phyloP scores from a whole-genome alignment of 2,888 invertebrate genomes.

The Galeopsomyia nigrocyanea region DNA sequence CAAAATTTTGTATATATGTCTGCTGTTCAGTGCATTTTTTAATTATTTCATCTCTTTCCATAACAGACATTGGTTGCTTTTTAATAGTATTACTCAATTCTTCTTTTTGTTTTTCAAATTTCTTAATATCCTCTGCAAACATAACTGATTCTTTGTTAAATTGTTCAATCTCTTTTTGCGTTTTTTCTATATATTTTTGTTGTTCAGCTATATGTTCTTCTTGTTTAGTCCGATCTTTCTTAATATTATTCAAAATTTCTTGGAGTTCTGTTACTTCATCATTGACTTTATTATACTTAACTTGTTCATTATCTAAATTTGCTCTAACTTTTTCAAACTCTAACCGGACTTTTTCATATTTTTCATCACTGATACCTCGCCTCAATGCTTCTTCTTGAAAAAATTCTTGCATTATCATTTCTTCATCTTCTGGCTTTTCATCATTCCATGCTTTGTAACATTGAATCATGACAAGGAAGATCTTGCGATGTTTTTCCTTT shows the following conservation, averaged over 20 bases:
- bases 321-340: slow-evolving; percentile 50
- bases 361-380: slow-evolving; percentile 54
- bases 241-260: slow-evolving; percentile 47
- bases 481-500: slow-evolving; percentile 47
- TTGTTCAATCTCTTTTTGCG: slow-evolving; percentile 51
- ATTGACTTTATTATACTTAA: slow-evolving; percentile 46
- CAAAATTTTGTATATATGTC: slow-evolving; percentile 55
- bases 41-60: slow-evolving; percentile 57
- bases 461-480: slow-evolving; percentile 55
- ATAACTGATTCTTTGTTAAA: slow-evolving; percentile 47
- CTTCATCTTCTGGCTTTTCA: slow-evolving; percentile 58
- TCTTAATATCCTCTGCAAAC: slow-evolving; percentile 50
- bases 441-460: slow-evolving; percentile 62
- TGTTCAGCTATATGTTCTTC: slow-evolving; percentile 45
- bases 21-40: slow-evolving; percentile 55
- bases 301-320: slow-evolving; percentile 47
- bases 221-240: slow-evolving; percentile 50
- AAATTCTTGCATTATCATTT: slow-evolving; percentile 54
- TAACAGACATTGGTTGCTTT: slow-evolving; percentile 58
- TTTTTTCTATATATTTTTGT: slow-evolving; percentile 50
- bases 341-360: slow-evolving; percentile 42
- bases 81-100: slow-evolving; percentile 54
- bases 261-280: slow-evolving; percentile 47
- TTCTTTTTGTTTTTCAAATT: slow-evolving; percentile 45
- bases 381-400: slow-evolving; percentile 54